Base-by-base conservation (phyloP, 2,113 vertebrate genomes). In the Opisthocomus hoazin region DNA sequence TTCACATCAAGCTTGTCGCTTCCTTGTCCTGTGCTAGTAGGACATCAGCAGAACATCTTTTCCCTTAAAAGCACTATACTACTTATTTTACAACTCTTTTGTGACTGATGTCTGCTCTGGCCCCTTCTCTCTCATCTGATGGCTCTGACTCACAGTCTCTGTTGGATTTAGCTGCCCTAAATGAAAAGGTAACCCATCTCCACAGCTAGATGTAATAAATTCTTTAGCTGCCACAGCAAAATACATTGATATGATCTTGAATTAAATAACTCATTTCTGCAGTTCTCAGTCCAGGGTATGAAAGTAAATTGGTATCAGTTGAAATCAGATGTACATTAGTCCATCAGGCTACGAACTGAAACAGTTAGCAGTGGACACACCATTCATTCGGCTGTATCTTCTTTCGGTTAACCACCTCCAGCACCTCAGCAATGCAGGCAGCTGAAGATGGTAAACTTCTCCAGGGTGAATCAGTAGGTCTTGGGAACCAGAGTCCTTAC, bases 281-380 rank as follows among this genome's bases (percentile, higher is more conserved):
- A 65, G 54, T 90, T 22, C 85, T 93, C 50, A 37, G 68, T 53
- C 29, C 37, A 74, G 63, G 45, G 36, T 58, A 90, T 39, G 53
- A 63, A 61, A 51, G 34, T 64, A 69, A 93, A 91, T 13, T 76
- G 78, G 8, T 83, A 86, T 65, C 27, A 85, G 58, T 9, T 87
- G 78, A 68, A 87, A 87, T 84, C 81, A 93, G 79, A 90, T 94
- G 79, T 93, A 76, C 56, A 87, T 71, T 39, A 76, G 57, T 65
- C 54, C 29, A 69, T 80, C 66, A 56, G 75, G 48, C 45, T 80
- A 37, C 0, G 1, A 90, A 50, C 79, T 73, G 63, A 69, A 77
- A 60, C 10, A 68, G 46, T 83, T 54, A 73, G 74, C 78, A 75
- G 39, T 26, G 70, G 66, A 83, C 66, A 50, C 11, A 53, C 16